phyloP scores from a whole-genome alignment of 2,113 vertebrate genomes.

The Mastomys coucha region DNA sequence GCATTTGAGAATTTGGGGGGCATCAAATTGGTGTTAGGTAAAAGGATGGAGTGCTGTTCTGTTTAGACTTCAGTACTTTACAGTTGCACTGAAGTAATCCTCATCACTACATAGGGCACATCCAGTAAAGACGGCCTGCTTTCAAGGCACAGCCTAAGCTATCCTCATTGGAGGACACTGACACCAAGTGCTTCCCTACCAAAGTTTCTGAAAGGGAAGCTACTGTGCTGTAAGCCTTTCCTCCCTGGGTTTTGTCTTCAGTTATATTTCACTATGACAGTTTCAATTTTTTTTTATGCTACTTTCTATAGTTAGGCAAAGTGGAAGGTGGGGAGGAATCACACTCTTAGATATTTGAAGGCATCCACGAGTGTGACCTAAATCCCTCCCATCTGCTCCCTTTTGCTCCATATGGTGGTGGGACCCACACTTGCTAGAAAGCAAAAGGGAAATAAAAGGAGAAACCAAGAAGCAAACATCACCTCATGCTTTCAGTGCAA shows the following conservation, averaged over 20 bases:
- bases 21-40: not conserved
- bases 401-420: not conserved
- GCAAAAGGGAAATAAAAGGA: conserved; percentile 3
- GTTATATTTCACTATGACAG: not conserved
- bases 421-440: not conserved
- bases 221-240: not conserved
- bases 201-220: not conserved
- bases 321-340: not conserved
- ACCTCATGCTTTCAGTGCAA: not conserved
- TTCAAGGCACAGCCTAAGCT: not conserved
- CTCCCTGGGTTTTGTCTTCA: not conserved
- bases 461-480: not conserved
- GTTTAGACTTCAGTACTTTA: conserved; percentile 20
- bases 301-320: not conserved
- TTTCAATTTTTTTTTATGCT: not conserved
- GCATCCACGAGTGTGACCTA: not conserved
- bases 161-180: not conserved
- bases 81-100: not conserved
- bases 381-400: not conserved
- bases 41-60: conserved; percentile 36
- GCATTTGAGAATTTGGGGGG: conserved; percentile 39
- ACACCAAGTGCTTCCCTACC: not conserved
- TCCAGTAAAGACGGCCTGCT: not conserved
- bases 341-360: not conserved
- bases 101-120: not conserved